Evolutionary conservation across 1,140 invertebrate genomes (phyloP).

Genomic region (Lycorma delicatula): DNA sequence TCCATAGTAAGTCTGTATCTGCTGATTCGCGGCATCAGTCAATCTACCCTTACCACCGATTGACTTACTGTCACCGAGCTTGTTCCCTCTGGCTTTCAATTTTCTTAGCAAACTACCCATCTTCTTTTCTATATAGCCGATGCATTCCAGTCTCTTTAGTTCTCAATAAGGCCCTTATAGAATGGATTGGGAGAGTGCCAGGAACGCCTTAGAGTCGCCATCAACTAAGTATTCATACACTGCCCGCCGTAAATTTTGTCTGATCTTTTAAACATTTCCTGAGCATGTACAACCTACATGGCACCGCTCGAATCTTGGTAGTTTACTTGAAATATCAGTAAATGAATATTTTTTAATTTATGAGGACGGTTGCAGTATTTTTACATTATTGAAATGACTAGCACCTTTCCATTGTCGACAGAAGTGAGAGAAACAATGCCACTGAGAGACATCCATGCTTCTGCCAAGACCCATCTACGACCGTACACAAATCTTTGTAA

Average conservation of each 20-base stretch:
- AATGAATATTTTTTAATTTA: too few relatives aligned
- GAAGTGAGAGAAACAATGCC: slow-evolving; percentile 10
- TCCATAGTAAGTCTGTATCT: slow-evolving; percentile 13
- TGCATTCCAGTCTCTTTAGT: background rate
- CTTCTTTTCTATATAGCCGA: background rate
- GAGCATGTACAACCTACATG: background rate
- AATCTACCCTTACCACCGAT: slow-evolving; percentile 21
- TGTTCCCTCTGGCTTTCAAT: too few relatives aligned
- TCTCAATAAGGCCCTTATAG: background rate
- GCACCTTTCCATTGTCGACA: background rate
- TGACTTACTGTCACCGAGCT: slow-evolving; percentile 15
- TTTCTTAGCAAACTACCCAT: background rate
- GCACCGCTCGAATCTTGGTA: background rate
- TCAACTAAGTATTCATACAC: background rate
- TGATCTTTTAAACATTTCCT: background rate
- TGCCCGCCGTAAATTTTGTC: background rate
- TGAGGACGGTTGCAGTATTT: too few relatives aligned
- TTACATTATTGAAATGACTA: background rate
- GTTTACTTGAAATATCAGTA: too few relatives aligned
- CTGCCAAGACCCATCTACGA: slow-evolving; percentile 2
- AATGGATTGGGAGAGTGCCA: too few relatives aligned
- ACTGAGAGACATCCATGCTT: background rate
- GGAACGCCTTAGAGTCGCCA: too few relatives aligned
- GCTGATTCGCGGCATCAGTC: slow-evolving; percentile 12
- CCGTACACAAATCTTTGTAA: background rate